These are phyloP conservation scores for Hydrozoanthus tunicans DNA, from an alignment of 64 coral and sea anemone genomes.

Conservation along the genomic window DNA sequence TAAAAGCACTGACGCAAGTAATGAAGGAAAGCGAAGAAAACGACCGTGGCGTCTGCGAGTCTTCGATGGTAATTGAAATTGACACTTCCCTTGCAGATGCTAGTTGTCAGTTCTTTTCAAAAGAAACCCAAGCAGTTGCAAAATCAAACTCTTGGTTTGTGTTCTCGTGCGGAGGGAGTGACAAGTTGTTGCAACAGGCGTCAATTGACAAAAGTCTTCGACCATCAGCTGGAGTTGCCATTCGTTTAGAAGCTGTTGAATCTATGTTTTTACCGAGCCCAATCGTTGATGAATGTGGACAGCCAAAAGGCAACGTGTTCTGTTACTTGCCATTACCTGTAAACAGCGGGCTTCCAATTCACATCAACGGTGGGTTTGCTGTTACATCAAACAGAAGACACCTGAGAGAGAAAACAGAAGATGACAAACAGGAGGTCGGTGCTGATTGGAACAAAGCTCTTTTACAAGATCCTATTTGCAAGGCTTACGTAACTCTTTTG, in stretches of 20 bases:
- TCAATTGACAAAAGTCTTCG: slow-evolving; percentile 29
- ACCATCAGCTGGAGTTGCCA: slow-evolving; percentile 74
- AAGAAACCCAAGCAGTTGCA: background rate
- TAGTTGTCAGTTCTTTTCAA: slow-evolving; percentile 27
- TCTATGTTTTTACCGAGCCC: slow-evolving; percentile 45
- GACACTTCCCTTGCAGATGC: background rate
- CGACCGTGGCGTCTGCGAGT: background rate
- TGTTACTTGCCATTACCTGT: slow-evolving; percentile 79
- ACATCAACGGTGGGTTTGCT: slow-evolving; percentile 86
- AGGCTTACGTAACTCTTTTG: slow-evolving; percentile 64
- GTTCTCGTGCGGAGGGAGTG: slow-evolving; percentile 56
- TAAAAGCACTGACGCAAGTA: slow-evolving; percentile 58
- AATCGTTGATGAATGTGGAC: background rate
- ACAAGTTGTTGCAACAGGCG: slow-evolving; percentile 40
- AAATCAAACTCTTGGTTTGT: slow-evolving; percentile 59
- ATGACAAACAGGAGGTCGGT: slow-evolving; percentile 70
- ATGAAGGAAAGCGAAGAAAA: background rate
- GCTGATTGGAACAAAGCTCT: slow-evolving; percentile 79
- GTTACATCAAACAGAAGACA: slow-evolving; percentile 66
- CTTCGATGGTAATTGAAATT: slow-evolving; percentile 40
- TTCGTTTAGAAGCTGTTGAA: slow-evolving; percentile 13
- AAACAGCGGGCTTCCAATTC: slow-evolving; percentile 78
- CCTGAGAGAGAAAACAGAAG: slow-evolving; percentile 62
- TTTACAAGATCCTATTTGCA: slow-evolving; percentile 66
- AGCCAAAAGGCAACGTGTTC: slow-evolving; percentile 47